Evolutionary conservation across 2,797 vertebrate genomes (phyloP).

Genomic region (Prunella strophiata): DNA sequence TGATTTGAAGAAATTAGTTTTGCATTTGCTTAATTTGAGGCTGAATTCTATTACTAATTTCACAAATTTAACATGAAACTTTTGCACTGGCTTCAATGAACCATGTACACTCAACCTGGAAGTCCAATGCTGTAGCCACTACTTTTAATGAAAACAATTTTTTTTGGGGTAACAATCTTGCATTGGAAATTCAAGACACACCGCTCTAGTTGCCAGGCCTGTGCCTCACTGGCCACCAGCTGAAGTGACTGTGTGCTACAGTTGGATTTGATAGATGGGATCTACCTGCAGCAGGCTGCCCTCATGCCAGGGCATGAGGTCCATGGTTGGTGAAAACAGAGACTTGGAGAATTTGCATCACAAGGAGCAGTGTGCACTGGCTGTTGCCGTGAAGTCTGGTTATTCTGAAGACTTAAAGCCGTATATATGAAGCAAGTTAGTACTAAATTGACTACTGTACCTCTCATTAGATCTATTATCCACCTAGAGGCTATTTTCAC

Average conservation of each 20-base stretch:
- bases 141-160: not conserved
- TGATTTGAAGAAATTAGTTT: constrained; percentile 17
- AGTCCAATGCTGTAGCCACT: not conserved
- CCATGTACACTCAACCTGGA: not conserved
- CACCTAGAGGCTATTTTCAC: constrained; percentile 64
- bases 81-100: not conserved
- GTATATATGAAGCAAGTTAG: not conserved
- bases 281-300: not conserved
- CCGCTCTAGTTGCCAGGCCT: not conserved
- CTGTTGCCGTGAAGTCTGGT: constrained; percentile 29
- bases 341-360: not conserved
- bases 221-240: not conserved
- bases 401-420: not conserved
- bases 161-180: not conserved
- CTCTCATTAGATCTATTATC: constrained; percentile 36
- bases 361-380: rapidly evolving
- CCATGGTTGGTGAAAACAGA: not conserved
- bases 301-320: not conserved
- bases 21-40: not conserved
- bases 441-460: not conserved
- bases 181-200: not conserved
- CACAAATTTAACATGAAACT: not conserved
- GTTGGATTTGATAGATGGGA: not conserved
- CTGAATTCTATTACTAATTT: not conserved
- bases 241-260: not conserved